A percentile compares a stretch with the other conserved stretches of the same genome.
Conservation (phyloP, 2,888 invertebrate genomes). For the Anthoptus insignis region DNA sequence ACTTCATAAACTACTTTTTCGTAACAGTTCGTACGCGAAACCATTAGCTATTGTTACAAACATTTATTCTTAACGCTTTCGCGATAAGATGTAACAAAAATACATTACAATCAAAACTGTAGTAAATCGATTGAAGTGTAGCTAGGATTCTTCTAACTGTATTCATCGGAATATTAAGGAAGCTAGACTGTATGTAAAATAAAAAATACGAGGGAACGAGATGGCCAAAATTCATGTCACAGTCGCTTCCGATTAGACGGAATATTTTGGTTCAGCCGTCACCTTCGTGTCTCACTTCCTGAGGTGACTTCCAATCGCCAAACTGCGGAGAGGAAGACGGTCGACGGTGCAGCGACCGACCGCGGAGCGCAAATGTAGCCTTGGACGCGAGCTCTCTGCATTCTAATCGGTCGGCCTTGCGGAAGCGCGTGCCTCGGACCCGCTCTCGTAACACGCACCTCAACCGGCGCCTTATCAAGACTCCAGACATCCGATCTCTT, state of each 20-base stretch:
- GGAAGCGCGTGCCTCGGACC: conserved; percentile 79
- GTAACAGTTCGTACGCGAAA: not conserved
- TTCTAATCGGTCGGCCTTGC: conserved; percentile 85
- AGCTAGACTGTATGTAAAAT: conserved; percentile 52
- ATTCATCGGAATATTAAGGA: conserved; percentile 68
- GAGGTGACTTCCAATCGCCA: conserved; percentile 69
- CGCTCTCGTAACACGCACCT: conserved; percentile 73
- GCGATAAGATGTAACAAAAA: not conserved
- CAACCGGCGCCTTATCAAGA: conserved; percentile 66
- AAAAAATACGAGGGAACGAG: conserved; percentile 66
- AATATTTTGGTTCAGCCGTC: conserved; percentile 68
- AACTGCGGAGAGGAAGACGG: conserved; percentile 78
- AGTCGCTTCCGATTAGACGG: conserved; percentile 77
- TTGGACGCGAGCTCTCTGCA: conserved; percentile 85
- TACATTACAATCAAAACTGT: not conserved
- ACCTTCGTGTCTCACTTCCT: conserved; percentile 81
- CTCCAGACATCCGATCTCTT: conserved; percentile 49
- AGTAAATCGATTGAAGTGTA: not conserved
- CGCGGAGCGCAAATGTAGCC: conserved; percentile 75
- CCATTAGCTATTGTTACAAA: conserved; percentile 9
- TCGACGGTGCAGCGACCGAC: conserved; percentile 81
- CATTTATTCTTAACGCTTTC: conserved; percentile 10
- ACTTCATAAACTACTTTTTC: conserved; percentile 17
- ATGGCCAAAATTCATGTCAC: conserved; percentile 79
- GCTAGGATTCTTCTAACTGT: conserved; percentile 51